A percentile compares a stretch with the other conserved stretches of the same genome.
Conservation (phyloP, 2,888 invertebrate genomes). For the Unio delphinus region DNA sequence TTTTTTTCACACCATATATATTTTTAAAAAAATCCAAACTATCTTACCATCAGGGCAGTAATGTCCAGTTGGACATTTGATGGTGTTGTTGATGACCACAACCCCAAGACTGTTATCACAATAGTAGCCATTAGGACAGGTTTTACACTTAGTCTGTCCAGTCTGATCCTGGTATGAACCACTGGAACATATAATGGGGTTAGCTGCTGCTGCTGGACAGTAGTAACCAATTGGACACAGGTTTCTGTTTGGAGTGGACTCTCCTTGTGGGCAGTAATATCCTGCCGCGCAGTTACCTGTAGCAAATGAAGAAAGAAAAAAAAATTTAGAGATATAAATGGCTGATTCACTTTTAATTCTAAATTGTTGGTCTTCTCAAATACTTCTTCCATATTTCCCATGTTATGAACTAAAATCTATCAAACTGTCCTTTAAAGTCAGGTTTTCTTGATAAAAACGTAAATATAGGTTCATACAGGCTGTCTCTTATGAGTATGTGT, state of each 20-base stretch:
- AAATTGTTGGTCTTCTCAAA: too few relatives aligned
- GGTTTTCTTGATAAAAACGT: too few relatives aligned
- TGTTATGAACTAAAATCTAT: too few relatives aligned
- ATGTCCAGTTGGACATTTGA: constrained; percentile 63
- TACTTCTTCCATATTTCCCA: too few relatives aligned
- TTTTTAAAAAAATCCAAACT: not conserved
- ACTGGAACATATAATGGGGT: constrained; percentile 56
- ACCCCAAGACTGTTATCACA: constrained; percentile 66
- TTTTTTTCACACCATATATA: too few relatives aligned
- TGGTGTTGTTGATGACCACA: constrained; percentile 60
- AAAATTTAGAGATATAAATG: too few relatives aligned
- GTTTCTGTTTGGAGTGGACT: constrained; percentile 46
- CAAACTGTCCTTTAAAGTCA: too few relatives aligned
- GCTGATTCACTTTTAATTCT: too few relatives aligned
- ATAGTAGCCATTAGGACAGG: constrained; percentile 65
- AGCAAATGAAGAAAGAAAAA: not conserved
- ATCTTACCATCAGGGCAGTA: constrained; percentile 64
- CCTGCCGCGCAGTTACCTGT: constrained; percentile 64
- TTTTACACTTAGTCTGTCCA: constrained; percentile 57
- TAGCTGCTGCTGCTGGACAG: constrained; percentile 55
- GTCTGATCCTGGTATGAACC: constrained; percentile 59
- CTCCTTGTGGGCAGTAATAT: constrained; percentile 65
- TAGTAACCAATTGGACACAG: constrained; percentile 63
- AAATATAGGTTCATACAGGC: too few relatives aligned
- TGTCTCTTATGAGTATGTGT: too few relatives aligned